Evolutionary conservation across 2,797 vertebrate genomes (phyloP).

Genomic region (Neopelma chrysocephalum): DNA sequence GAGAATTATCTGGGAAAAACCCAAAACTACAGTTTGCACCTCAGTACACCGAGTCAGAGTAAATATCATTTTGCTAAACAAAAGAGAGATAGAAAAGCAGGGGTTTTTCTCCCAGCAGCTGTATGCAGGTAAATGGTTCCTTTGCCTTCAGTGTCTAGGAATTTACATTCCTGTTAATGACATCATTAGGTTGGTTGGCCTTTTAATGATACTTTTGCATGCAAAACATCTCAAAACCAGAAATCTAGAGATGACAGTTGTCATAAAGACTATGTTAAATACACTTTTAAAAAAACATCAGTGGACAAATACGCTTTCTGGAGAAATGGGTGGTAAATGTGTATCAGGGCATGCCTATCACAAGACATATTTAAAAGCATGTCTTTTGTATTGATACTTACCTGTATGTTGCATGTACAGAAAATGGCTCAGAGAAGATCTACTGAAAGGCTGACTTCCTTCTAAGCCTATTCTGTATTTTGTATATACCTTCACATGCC

Average conservation of each 20-base stretch:
- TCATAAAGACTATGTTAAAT: neutral
- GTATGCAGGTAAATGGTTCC: neutral
- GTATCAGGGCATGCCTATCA: neutral
- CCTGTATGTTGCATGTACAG: rapidly evolving
- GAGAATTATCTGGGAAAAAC: neutral
- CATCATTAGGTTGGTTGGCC: neutral
- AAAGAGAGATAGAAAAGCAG: neutral
- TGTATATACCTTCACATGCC: neutral
- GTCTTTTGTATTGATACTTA: neutral
- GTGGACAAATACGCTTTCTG: neutral
- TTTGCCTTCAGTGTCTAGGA: neutral
- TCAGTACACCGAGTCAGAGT: neutral
- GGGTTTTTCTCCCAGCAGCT: neutral
- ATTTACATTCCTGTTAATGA: neutral
- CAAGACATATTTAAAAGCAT: neutral
- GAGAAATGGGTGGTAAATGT: neutral
- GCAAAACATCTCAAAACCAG: neutral
- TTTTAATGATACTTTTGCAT: neutral
- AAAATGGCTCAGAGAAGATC: neutral
- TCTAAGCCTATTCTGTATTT: neutral
- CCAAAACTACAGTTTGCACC: neutral
- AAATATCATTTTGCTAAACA: neutral
- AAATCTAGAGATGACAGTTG: neutral
- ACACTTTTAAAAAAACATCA: neutral
- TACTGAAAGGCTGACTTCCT: neutral